Conservation (phyloP, 1,140 invertebrate species). For the Dysdera silvatica region DNA sequence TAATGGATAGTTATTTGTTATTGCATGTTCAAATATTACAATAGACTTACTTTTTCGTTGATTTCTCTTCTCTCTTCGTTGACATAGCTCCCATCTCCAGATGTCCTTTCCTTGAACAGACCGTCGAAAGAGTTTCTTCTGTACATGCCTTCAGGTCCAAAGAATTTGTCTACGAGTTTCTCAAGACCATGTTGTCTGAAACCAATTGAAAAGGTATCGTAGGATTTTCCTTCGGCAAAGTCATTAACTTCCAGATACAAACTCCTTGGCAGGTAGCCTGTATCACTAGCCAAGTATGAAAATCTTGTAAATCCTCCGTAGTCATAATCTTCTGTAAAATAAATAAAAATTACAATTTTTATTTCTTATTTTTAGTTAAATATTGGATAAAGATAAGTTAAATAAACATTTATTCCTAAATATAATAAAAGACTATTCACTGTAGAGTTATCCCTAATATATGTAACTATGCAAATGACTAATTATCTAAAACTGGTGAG, state of each 20-base stretch:
- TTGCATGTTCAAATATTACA: too few species aligned
- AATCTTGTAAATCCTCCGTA: constrained; percentile 28
- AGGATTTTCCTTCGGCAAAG: constrained; percentile 19
- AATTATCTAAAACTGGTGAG: too few species aligned
- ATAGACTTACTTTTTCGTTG: constrained; percentile 22
- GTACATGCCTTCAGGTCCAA: constrained; percentile 27
- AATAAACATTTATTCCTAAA: too few species aligned
- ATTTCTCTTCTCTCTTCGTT: constrained; percentile 28
- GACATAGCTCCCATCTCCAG: constrained; percentile 6
- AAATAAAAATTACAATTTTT: too few species aligned
- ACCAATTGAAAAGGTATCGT: constrained; percentile 9
- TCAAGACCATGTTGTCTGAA: constrained; percentile 22
- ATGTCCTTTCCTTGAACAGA: constrained; percentile 17
- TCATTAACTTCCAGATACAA: constrained; percentile 21
- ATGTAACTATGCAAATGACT: too few species aligned
- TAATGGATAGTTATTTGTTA: too few species aligned
- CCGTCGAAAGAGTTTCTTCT: constrained; percentile 21
- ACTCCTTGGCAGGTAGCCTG: constrained; percentile 22
- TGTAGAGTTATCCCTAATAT: too few species aligned
- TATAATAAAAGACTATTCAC: too few species aligned
- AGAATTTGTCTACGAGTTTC: constrained; percentile 25
- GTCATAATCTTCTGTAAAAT: constrained; percentile 29
- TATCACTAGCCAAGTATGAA: constrained; percentile 25
- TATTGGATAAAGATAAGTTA: too few species aligned
- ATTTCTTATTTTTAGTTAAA: too few species aligned